Evolutionary conservation across 2,888 invertebrate species (phyloP).

Genomic region (Cantharis flavilabris): DNA sequence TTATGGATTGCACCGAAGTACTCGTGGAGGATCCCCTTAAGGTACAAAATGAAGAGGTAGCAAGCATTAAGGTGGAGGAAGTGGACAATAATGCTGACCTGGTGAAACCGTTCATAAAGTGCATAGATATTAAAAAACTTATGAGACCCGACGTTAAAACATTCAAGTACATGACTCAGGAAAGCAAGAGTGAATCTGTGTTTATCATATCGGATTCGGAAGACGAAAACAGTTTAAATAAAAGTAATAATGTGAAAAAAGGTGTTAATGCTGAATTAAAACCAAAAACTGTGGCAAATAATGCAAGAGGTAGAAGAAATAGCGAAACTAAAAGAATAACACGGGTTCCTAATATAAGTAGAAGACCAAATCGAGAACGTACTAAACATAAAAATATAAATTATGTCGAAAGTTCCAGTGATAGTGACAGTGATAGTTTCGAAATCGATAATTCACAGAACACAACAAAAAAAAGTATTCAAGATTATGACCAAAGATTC

Average conservation of each 20-base stretch:
- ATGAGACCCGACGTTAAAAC: constrained; percentile 40
- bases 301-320: background rate
- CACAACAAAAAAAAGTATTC: background rate
- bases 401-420: background rate
- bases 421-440: background rate
- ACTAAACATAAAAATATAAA: background rate
- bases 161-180: background rate
- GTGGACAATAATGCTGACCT: background rate
- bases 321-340: background rate
- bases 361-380: background rate
- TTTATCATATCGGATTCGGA: constrained; percentile 49
- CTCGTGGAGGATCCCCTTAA: background rate
- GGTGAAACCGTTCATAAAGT: constrained; percentile 42
- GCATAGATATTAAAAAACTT: constrained; percentile 51
- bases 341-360: background rate
- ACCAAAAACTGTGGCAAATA: background rate
- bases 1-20: too few relatives aligned
- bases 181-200: constrained; percentile 39
- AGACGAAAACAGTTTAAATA: constrained; percentile 17
- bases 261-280: background rate
- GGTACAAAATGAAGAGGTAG: background rate
- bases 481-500: constrained; percentile 39
- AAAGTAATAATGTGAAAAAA: background rate
- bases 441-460: background rate
- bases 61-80: background rate